Conservation (phyloP, 2,797 vertebrate genomes). For the Danio tinwini region DNA sequence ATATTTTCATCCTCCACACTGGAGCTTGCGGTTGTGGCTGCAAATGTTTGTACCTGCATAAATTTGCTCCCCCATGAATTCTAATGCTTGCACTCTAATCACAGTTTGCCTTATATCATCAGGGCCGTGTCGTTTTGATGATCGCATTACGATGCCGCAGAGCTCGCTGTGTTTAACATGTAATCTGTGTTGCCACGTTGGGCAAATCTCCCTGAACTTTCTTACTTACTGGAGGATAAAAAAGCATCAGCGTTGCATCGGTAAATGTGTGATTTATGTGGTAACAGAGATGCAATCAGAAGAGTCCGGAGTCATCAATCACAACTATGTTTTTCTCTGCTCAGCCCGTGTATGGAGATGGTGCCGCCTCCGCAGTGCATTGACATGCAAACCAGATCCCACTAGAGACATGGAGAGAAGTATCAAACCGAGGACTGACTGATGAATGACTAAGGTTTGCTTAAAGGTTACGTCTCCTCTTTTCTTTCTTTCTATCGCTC, state of each 20-base stretch:
- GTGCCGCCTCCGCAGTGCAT: constrained; percentile 39
- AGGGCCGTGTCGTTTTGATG: constrained; percentile 20
- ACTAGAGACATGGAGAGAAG: constrained; percentile 45
- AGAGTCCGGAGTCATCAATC: constrained; percentile 52
- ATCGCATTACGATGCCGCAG: constrained; percentile 16
- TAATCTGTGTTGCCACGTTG: constrained; percentile 30
- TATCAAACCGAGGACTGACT: constrained; percentile 41
- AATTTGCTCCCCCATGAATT: constrained; percentile 21
- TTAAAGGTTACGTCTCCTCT: constrained; percentile 43
- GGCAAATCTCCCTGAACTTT: constrained; percentile 28
- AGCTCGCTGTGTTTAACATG: constrained; percentile 2
- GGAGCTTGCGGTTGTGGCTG: constrained; percentile 9
- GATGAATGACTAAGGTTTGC: constrained; percentile 53
- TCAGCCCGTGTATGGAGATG: constrained; percentile 15
- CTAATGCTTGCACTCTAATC: constrained; percentile 5
- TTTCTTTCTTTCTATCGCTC: constrained; percentile 7
- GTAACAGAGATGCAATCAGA: constrained; percentile 54
- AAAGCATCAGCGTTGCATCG: constrained; percentile 48
- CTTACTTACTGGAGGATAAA: constrained; percentile 34
- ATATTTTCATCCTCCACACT: background rate
- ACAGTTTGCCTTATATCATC: constrained; percentile 19
- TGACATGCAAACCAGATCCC: constrained; percentile 55
- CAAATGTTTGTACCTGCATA: constrained; percentile 7
- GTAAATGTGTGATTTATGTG: constrained; percentile 51
- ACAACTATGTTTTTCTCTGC: constrained; percentile 45